phyloP scores from a whole-genome alignment of 1,140 invertebrate species.

The Neodiprion pinetum region DNA sequence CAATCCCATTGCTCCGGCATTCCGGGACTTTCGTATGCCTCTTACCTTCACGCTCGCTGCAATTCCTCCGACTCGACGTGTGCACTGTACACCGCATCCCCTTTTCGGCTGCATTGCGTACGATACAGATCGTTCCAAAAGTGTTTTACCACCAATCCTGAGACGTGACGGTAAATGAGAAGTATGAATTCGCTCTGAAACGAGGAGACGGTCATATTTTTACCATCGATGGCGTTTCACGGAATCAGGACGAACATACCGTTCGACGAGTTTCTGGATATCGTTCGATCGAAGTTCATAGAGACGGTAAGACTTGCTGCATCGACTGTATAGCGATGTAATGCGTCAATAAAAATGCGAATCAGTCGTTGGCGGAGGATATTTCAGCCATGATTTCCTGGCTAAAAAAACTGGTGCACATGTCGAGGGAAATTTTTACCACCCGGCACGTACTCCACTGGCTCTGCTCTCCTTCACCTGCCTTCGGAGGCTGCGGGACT shows the following conservation, averaged over 20 bases:
- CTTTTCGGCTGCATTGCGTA: too few species aligned
- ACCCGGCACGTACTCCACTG: neutral
- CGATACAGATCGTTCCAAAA: too few species aligned
- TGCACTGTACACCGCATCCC: too few species aligned
- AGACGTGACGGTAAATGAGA: too few species aligned
- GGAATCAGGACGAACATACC: too few species aligned
- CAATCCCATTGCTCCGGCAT: conserved; percentile 24
- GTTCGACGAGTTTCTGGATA: too few species aligned
- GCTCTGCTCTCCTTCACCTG: neutral
- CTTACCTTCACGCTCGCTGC: neutral
- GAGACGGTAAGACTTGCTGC: neutral
- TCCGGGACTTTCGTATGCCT: conserved; percentile 9
- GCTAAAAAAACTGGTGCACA: neutral
- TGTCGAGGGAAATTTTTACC: neutral
- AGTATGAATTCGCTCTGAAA: too few species aligned
- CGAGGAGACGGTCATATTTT: too few species aligned
- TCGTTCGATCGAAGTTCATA: too few species aligned
- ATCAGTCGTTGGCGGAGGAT: conserved; percentile 20
- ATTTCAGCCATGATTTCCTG: conserved; percentile 14
- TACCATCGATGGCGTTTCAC: too few species aligned
- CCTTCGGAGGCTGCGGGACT: conserved; percentile 13
- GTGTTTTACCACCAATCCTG: too few species aligned
- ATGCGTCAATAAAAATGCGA: conserved; percentile 44
- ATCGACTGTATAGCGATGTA: conserved; percentile 22
- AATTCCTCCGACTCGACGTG: too few species aligned